These are phyloP conservation scores for Cyprinella venusta DNA, from an alignment of 2,797 vertebrate species.

Conservation along the genomic window DNA sequence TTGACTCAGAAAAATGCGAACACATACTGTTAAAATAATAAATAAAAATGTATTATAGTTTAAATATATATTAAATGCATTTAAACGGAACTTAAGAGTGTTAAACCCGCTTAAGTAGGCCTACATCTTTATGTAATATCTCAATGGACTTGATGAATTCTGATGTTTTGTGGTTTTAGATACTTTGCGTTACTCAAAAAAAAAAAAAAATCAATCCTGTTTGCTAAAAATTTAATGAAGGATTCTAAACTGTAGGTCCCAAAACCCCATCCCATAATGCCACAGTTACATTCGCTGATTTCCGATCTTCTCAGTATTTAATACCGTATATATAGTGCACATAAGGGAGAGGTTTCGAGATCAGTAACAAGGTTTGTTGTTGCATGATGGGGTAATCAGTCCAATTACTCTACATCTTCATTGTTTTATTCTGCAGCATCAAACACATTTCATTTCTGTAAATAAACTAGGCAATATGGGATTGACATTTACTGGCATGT, in stretches of 20 bases:
- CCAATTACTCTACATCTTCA: not conserved
- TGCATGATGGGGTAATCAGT: not conserved
- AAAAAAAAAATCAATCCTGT: not conserved
- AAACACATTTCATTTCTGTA: not conserved
- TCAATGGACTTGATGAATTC: not conserved
- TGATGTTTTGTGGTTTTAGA: not conserved
- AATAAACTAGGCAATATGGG: slow-evolving; percentile 18
- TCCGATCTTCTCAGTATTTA: not conserved
- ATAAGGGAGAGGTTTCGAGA: not conserved
- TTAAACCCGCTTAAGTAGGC: no score
- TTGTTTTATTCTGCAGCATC: not conserved
- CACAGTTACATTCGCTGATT: not conserved
- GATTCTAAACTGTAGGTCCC: no score
- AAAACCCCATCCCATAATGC: not conserved
- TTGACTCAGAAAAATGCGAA: no score
- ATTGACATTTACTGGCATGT: slow-evolving; percentile 14
- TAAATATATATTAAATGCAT: no score
- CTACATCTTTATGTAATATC: no score
- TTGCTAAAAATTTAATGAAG: not conserved
- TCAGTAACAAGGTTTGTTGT: not conserved
- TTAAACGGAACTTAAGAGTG: no score
- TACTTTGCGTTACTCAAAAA: not conserved
- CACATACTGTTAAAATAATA: no score
- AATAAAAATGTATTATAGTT: no score
- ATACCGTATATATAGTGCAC: not conserved